Evolutionary conservation across 2,113 vertebrate genomes (phyloP), one percentile per base, ranked within the genome.

Genomic region (Ammodytes dubius): DNA sequence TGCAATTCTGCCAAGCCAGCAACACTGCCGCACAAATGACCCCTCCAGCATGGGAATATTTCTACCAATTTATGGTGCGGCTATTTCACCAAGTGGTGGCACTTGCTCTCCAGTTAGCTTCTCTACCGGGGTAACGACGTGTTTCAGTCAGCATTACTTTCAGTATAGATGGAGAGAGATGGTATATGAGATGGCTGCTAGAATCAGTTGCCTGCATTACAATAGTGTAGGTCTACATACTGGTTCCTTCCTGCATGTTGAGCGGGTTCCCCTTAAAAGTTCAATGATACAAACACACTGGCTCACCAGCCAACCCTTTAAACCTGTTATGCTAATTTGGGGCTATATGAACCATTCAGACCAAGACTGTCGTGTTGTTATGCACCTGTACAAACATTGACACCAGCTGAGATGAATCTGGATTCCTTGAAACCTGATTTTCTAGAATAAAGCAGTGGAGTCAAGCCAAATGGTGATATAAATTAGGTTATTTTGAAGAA

Each of bases 391-490:
- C 13, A 49, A 64, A 73, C 35, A 37, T 19, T 14, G 14, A 74
- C 80, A 58, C 72, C n/a, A 40, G 4, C 57, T 64, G 12, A 6
- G 9, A 64, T 57, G 5, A 17, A 50, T 59, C 60, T 46, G 14
- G 47, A 49, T 19, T 54, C 43, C 7, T 6, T 19, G 46, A 61
- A 81, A 17, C 7, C 52, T 13, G 49, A 49, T 69, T 77, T 27
- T 27, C 42, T 19, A 14, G 45, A 35, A 3, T 59, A 60, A 6
- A 42, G 63, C 56, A 40, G 17, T 64, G 35, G 50, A 49, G 59
- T 14, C 43, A 76, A 57, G 65, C 70, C n/a, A 65, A 83, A 86
- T 37, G 40, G 63, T 60, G 46, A 53, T 43, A 87, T 54, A 65
- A 69, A 59, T 70, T 64, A 52, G 49, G 27, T 60, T 40, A 14